Percentiles rank a stretch among this genome's conserved stretches.
Conservation (phyloP, 2,113 vertebrate genomes). For the Camelus bactrianus region DNA sequence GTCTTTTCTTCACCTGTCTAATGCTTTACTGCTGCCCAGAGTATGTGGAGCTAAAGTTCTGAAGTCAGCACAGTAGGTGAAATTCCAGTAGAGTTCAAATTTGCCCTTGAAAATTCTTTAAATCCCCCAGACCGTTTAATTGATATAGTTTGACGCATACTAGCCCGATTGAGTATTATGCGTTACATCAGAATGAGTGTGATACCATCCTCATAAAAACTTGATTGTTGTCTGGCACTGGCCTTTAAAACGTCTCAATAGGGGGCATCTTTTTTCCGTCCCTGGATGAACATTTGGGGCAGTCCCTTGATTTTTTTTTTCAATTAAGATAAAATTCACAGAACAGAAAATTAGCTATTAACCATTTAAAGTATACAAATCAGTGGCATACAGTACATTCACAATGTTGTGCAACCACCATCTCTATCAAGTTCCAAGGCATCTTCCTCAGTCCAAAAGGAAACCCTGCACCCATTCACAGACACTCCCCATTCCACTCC, state of each 20-base stretch:
- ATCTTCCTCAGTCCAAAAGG: not conserved
- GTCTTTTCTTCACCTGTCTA: not conserved
- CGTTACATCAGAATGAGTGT: not conserved
- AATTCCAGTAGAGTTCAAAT: not conserved
- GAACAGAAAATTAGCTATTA: not conserved
- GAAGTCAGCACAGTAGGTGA: not conserved
- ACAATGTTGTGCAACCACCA: no score
- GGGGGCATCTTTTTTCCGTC: not conserved
- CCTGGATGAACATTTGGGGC: not conserved
- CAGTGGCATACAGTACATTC: no score
- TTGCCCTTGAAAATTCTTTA: not conserved
- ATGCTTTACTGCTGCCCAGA: not conserved
- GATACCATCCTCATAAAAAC: not conserved
- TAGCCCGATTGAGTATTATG: not conserved
- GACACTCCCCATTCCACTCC: accelerated
- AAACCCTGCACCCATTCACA: not conserved
- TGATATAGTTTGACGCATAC: not conserved
- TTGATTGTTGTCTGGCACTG: not conserved
- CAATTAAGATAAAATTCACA: not conserved
- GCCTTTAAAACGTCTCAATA: not conserved
- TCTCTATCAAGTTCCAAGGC: not conserved
- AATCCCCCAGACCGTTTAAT: not conserved
- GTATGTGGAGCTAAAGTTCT: not conserved
- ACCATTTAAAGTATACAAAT: not conserved
- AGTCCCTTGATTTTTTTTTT: not conserved